Evolutionary conservation across 2,797 vertebrate genomes (phyloP).

Genomic region (Nyctibius grandis): DNA sequence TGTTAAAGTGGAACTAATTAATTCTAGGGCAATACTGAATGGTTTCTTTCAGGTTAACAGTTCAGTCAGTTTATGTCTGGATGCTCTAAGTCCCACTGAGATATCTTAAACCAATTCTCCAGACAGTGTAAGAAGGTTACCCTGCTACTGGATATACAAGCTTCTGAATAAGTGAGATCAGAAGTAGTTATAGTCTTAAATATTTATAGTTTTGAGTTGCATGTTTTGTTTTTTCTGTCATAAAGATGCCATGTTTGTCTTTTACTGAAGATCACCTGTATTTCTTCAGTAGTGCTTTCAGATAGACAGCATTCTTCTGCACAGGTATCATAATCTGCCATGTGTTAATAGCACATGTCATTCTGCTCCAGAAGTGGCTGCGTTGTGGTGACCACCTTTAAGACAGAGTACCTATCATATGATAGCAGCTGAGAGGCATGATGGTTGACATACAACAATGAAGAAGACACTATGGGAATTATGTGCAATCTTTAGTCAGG

Average conservation of each 20-base stretch:
- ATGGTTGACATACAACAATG: background rate
- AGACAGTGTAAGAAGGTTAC: background rate
- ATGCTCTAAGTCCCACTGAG: background rate
- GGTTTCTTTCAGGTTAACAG: slow-evolving; percentile 43
- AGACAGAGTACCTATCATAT: background rate
- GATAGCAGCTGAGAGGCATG: background rate
- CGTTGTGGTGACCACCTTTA: background rate
- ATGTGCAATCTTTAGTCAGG: background rate
- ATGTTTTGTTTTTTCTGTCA: background rate
- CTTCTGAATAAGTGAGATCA: background rate
- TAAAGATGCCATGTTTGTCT: background rate
- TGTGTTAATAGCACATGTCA: slow-evolving; percentile 12
- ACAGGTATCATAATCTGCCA: slow-evolving; percentile 33
- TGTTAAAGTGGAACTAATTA: slow-evolving; percentile 63
- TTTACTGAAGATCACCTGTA: background rate
- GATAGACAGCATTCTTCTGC: background rate
- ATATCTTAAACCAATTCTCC: slow-evolving; percentile 4
- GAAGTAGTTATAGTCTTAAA: background rate
- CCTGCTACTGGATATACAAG: background rate
- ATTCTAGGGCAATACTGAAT: slow-evolving; percentile 57
- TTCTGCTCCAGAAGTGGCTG: background rate
- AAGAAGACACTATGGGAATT: background rate
- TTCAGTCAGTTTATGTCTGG: slow-evolving; percentile 11
- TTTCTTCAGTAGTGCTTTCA: slow-evolving; percentile 3
- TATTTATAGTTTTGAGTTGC: background rate